These are phyloP conservation scores for Odobenus rosmarus DNA, from an alignment of 2,113 vertebrate genomes.

Conservation along the genomic window DNA sequence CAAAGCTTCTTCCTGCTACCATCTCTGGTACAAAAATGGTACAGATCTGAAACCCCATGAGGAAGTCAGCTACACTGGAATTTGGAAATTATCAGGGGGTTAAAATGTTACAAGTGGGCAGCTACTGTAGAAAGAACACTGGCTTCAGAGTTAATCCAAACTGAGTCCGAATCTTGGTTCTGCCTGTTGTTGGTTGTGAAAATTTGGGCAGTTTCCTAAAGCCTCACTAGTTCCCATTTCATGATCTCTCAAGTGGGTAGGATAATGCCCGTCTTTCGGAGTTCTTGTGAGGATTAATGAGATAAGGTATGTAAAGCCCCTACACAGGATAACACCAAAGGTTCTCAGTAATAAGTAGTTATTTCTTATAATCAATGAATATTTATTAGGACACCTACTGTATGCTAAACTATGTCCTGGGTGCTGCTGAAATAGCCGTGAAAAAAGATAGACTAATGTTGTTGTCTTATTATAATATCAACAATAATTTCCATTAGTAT, in stretches of 20 bases:
- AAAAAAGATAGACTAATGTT: neutral
- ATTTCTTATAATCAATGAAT: neutral
- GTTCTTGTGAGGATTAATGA: slow-evolving; percentile 12
- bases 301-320: neutral
- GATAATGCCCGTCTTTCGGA: neutral
- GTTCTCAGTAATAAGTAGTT: neutral
- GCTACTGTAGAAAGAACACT: neutral
- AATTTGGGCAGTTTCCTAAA: neutral
- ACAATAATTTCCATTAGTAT: neutral
- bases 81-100: neutral
- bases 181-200: neutral
- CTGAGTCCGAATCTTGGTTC: neutral
- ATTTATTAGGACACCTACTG: neutral
- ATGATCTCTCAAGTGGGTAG: neutral
- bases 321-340: neutral
- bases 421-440: neutral
- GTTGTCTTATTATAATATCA: neutral
- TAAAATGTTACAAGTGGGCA: neutral
- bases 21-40: neutral
- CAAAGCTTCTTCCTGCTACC: neutral
- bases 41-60: neutral
- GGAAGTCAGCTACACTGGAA: neutral
- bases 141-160: neutral
- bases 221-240: neutral
- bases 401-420: neutral